These are phyloP conservation scores for Cyrtonyx montezumae DNA, from an alignment of 2,113 vertebrate species.

Conservation along the genomic window DNA sequence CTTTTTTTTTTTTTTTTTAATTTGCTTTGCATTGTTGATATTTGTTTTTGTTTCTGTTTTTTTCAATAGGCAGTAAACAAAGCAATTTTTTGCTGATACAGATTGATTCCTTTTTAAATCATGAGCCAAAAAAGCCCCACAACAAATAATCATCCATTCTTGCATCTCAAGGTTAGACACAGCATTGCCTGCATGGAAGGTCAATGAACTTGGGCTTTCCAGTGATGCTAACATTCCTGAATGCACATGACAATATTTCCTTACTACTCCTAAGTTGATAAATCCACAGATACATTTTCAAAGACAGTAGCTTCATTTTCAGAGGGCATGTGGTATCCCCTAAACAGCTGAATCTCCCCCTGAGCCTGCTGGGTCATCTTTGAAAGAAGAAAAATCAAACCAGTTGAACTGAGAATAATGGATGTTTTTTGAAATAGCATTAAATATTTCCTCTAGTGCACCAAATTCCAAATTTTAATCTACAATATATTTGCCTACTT, in stretches of 20 bases:
- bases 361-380: neutral
- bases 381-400: neutral
- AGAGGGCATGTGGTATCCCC: neutral
- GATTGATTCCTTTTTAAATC: neutral
- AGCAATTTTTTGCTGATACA: neutral
- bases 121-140: neutral
- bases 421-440: neutral
- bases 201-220: neutral
- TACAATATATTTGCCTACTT: neutral
- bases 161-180: neutral
- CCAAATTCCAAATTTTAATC: neutral
- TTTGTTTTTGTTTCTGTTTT: neutral
- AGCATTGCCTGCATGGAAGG: neutral
- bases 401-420: neutral
- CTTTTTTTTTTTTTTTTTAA: neutral
- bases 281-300: neutral
- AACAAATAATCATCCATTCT: neutral
- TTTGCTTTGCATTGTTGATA: neutral
- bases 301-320: neutral
- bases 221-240: accelerated
- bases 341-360: neutral
- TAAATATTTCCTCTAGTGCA: neutral
- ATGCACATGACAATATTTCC: neutral
- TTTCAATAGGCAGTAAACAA: neutral
- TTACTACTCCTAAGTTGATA: neutral